Evolutionary conservation across 2,113 vertebrate species (phyloP).

Genomic region (Micronycteris hirsuta): DNA sequence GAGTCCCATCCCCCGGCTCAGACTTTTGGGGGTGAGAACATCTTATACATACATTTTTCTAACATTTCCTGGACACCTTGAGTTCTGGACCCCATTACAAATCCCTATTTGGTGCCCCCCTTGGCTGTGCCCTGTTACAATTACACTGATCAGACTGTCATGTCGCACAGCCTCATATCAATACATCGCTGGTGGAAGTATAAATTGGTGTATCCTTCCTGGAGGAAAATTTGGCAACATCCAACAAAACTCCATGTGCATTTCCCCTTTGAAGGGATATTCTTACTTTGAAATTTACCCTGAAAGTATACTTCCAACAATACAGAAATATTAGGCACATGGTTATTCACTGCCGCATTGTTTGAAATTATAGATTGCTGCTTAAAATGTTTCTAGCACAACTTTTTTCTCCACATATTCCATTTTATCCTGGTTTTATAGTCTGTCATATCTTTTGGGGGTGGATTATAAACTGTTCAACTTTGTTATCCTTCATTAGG

Average conservation of each 20-base stretch:
- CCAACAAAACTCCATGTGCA: not conserved
- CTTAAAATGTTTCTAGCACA: not conserved
- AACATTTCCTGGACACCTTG: too few species aligned
- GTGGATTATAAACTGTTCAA: not conserved
- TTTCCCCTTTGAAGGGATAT: not conserved
- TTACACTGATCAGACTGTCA: not conserved
- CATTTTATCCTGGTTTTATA: not conserved
- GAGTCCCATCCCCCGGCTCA: too few species aligned
- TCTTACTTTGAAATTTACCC: not conserved
- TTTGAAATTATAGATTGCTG: not conserved
- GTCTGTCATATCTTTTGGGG: not conserved
- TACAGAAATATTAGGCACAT: not conserved
- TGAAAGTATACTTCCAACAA: not conserved
- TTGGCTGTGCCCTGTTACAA: too few species aligned
- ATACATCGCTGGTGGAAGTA: not conserved
- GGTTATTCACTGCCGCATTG: not conserved
- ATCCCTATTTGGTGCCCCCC: too few species aligned
- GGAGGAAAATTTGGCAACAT: not conserved
- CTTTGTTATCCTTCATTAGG: not conserved
- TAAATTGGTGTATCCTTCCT: not conserved
- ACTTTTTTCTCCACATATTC: not conserved
- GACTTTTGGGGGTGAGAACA: too few species aligned
- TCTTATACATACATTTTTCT: too few species aligned
- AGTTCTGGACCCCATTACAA: too few species aligned
- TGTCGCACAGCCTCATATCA: not conserved